Conservation (phyloP, 2,888 invertebrate species). For the Camponotus fellah region DNA sequence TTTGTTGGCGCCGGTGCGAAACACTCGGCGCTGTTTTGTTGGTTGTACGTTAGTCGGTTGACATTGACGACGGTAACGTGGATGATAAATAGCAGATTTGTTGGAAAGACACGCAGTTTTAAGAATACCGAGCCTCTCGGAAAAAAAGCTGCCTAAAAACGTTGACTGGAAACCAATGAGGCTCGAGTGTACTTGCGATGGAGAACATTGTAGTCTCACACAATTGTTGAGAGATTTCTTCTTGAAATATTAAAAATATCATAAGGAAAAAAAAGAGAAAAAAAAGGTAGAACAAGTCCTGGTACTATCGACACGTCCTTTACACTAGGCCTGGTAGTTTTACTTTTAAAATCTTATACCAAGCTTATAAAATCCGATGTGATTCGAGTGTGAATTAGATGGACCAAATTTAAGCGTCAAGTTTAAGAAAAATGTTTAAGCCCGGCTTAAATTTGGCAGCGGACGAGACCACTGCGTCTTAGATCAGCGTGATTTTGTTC, state of each 20-base stretch:
- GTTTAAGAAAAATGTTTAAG: conserved; percentile 71
- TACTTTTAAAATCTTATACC: conserved; percentile 70
- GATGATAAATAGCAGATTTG: conserved; percentile 65
- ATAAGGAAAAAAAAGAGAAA: conserved; percentile 56
- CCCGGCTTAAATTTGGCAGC: conserved; percentile 62
- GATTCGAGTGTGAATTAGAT: conserved; percentile 70
- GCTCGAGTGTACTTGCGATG: conserved; percentile 41
- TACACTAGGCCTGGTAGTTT: conserved; percentile 68
- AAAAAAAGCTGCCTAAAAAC: conserved; percentile 43
- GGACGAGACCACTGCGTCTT: conserved; percentile 53
- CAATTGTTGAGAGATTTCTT: conserved; percentile 66
- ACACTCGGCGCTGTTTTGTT: conserved; percentile 78
- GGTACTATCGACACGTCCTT: conserved; percentile 64
- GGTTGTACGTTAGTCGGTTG: conserved; percentile 68
- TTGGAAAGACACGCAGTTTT: conserved; percentile 67
- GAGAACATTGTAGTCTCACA: conserved; percentile 61
- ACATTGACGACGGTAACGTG: conserved; percentile 46
- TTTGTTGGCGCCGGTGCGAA: conserved; percentile 83
- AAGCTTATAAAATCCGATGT: conserved; percentile 71
- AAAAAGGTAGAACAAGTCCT: conserved; percentile 67
- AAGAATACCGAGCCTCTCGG: conserved; percentile 50
- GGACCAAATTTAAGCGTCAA: conserved; percentile 65
- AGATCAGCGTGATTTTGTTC: conserved; percentile 66
- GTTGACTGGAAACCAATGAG: conserved; percentile 21
- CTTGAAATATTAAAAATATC: conserved; percentile 65